Evolutionary conservation across 2,888 invertebrate genomes (phyloP), one percentile per base, ranked within the genome.

Genomic region (Megalurothrips usitatus): DNA sequence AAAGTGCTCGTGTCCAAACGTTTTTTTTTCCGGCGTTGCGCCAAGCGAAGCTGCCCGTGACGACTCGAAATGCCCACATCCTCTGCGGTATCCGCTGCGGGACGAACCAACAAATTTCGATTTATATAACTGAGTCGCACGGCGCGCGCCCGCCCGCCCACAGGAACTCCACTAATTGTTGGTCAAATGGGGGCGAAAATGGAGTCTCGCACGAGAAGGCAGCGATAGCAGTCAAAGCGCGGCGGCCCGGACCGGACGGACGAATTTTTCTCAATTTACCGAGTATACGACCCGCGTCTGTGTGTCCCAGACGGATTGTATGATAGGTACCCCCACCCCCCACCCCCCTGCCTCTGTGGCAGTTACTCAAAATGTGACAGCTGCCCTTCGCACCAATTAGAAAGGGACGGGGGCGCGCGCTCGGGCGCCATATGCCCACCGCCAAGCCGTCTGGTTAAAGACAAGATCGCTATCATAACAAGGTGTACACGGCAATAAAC

Each of bases 321-420:
- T 3, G 14, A 52, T 52, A 12, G 52, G 14, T 52, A 12, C 10
- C 52, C 52, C 17, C 17, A n/a, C n/a, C 17, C 58, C n/a, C 17
- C 17, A 17, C 17, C 52, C 17, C 52, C 2, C 52, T 52, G n/a
- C n/a, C 52, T 12, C 8, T 6, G 19, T 23, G 68, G 23, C 68
- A 75, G 68, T 75, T 75, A 26, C 68, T 75, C 26, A 23, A n/a
- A 26, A n/a, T 26, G 12, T 75, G 68, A 75, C 68, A 75, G 68
- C 68, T 75, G 68, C 68, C 68, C 23, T 26, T 75, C 68, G 26
- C 11, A 75, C 68, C 68, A 75, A 75, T 75, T 75, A 75, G 68
- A 75, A 75, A 75, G 68, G 23, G 23, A 26, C 68, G 34, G 34
- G 34, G 34, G 34, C 34, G 34, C 34, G 34, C 34, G 34, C 34